These are phyloP conservation scores for Pachyrhynchus sulphureomaculatus DNA, from an alignment of 1,140 invertebrate species.

Conservation along the genomic window DNA sequence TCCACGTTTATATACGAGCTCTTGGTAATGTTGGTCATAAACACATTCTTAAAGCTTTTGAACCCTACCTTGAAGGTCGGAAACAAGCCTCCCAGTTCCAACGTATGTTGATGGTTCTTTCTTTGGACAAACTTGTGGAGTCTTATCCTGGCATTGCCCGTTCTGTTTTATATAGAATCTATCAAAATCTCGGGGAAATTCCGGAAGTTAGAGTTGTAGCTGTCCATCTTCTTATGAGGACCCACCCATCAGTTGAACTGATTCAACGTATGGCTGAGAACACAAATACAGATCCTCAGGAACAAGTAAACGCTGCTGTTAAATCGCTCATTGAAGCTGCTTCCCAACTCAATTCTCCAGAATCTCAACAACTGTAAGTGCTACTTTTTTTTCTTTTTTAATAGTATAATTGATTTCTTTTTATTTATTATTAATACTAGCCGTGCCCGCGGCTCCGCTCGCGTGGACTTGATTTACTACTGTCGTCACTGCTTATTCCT, in stretches of 20 bases:
- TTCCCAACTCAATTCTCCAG: conserved; percentile 50
- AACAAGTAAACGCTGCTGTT: conserved; percentile 62
- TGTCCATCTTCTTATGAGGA: conserved; percentile 59
- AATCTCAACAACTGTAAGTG: conserved; percentile 56
- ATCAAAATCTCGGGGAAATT: conserved; percentile 62
- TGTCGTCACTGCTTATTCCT: too few species aligned
- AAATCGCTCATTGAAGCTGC: conserved; percentile 59
- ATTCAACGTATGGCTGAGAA: conserved; percentile 67
- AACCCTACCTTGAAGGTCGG: conserved; percentile 67
- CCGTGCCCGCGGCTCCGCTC: too few species aligned
- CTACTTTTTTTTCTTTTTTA: too few species aligned
- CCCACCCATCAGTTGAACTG: conserved; percentile 62
- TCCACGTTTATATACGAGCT: conserved; percentile 62
- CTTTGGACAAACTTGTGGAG: conserved; percentile 55
- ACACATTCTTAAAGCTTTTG: conserved; percentile 59
- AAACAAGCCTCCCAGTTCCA: conserved; percentile 58
- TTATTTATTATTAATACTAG: too few species aligned
- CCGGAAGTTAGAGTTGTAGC: conserved; percentile 66
- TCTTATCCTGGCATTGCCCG: conserved; percentile 56
- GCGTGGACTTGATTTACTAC: too few species aligned
- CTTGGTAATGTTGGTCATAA: conserved; percentile 64
- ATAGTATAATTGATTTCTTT: too few species aligned
- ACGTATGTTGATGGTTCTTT: conserved; percentile 60
- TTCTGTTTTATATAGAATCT: conserved; percentile 64
- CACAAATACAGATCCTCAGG: conserved; percentile 62